A percentile compares a stretch with the other conserved stretches of the same genome.
These are phyloP conservation scores for Thunnus albacares DNA, from an alignment of 2,797 vertebrate genomes.

Conservation along the genomic window DNA sequence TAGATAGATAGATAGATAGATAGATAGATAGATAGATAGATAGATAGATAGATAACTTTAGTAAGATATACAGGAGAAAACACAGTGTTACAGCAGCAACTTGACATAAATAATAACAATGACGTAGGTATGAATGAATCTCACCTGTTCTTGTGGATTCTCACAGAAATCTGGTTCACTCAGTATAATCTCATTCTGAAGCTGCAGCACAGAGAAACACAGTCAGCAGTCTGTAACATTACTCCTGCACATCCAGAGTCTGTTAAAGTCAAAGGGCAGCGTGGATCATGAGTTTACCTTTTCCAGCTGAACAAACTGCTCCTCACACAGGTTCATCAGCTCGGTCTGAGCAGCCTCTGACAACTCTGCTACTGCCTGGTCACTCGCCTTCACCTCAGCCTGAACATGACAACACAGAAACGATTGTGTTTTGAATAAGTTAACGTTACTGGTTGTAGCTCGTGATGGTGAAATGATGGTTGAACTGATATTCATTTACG, in stretches of 20 bases:
- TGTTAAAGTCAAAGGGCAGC: neutral
- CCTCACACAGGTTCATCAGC: constrained; percentile 81
- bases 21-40: too few relatives aligned
- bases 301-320: constrained; percentile 79
- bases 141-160: constrained; percentile 78
- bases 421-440: neutral
- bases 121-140: neutral
- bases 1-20: too few relatives aligned
- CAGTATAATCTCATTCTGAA: constrained; percentile 84
- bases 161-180: constrained; percentile 72
- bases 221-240: neutral
- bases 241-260: neutral
- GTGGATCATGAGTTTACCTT: constrained; percentile 61
- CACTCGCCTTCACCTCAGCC: constrained; percentile 48
- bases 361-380: constrained; percentile 14
- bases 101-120: too few relatives aligned
- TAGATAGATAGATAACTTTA: too few relatives aligned
- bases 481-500: neutral
- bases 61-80: too few relatives aligned
- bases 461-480: neutral
- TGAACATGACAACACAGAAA: constrained; percentile 36
- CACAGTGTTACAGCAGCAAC: too few relatives aligned
- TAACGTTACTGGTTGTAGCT: too few relatives aligned
- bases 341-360: constrained; percentile 73
- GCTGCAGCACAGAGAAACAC: constrained; percentile 76